Conservation (phyloP, 2,113 vertebrate species). For the Potamarius usumacintae region DNA sequence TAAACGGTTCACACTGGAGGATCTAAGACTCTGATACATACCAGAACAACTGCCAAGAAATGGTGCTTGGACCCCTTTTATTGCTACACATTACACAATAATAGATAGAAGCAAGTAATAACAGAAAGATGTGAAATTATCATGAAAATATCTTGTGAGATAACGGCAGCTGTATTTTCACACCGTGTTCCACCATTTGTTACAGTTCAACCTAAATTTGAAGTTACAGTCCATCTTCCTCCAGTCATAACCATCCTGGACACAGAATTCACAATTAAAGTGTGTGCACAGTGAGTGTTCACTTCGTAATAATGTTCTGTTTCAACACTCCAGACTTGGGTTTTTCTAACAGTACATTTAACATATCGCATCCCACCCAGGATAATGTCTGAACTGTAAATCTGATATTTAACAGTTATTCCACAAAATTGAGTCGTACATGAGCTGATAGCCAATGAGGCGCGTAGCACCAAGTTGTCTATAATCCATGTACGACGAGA, state of each 20-base stretch:
- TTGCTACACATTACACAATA: background rate
- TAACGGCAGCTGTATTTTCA: background rate
- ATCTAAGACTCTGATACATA: too few species aligned
- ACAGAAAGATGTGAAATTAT: background rate
- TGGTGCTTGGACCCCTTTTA: background rate
- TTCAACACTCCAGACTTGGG: background rate
- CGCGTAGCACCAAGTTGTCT: too few species aligned
- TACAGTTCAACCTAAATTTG: constrained; percentile 73
- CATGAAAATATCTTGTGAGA: background rate
- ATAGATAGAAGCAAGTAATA: background rate
- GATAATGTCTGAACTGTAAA: background rate
- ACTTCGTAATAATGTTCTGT: background rate
- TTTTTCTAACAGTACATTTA: background rate
- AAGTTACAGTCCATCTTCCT: constrained; percentile 68
- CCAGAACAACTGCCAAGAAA: background rate
- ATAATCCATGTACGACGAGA: too few species aligned
- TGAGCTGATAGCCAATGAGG: too few species aligned
- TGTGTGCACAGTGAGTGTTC: constrained; percentile 72
- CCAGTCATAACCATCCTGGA: constrained; percentile 63
- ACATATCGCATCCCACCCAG: background rate
- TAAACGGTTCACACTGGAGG: background rate
- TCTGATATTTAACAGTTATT: background rate
- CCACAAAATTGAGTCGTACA: too few species aligned
- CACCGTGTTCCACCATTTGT: constrained; percentile 2
- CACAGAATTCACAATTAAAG: constrained; percentile 47